Percentiles rank a stretch among this genome's conserved stretches.
Conservation (phyloP, 2,888 invertebrate genomes). For the Gymnocheta viridis region DNA sequence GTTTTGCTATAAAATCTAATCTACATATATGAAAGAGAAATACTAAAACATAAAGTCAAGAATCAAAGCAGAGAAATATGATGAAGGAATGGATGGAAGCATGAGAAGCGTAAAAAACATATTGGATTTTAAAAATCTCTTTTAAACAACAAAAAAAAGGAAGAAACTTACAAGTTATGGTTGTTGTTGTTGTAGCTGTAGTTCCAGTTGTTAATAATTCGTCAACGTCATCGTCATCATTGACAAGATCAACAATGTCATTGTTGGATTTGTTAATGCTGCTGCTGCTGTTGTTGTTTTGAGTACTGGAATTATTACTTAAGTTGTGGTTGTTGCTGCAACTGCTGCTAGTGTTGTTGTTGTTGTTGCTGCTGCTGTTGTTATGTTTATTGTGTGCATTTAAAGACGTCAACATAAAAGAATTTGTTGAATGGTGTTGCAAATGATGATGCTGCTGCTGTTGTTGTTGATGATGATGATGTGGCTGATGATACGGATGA, state of each 20-base stretch:
- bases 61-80: conserved; percentile 1
- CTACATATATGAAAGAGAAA: neutral
- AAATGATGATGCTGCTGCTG: conserved; percentile 68
- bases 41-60: neutral
- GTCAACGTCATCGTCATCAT: conserved; percentile 69
- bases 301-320: conserved; percentile 53
- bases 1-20: neutral
- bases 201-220: conserved; percentile 71
- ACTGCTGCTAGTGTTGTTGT: conserved; percentile 52
- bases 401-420: conserved; percentile 58
- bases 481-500: conserved; percentile 66
- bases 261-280: conserved; percentile 50
- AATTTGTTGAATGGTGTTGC: conserved; percentile 45
- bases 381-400: conserved; percentile 54
- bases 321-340: conserved; percentile 30
- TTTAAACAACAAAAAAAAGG: conserved; percentile 65
- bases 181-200: conserved; percentile 77
- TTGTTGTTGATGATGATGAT: conserved; percentile 69
- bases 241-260: conserved; percentile 62
- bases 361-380: conserved; percentile 67
- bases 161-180: conserved; percentile 82
- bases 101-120: conserved; percentile 28
- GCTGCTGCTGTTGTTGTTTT: conserved; percentile 40
- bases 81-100: conserved; percentile 14
- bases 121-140: conserved; percentile 57